These are phyloP conservation scores for Phortica okadai DNA, from an alignment of 2,888 invertebrate species.

Conservation along the genomic window DNA sequence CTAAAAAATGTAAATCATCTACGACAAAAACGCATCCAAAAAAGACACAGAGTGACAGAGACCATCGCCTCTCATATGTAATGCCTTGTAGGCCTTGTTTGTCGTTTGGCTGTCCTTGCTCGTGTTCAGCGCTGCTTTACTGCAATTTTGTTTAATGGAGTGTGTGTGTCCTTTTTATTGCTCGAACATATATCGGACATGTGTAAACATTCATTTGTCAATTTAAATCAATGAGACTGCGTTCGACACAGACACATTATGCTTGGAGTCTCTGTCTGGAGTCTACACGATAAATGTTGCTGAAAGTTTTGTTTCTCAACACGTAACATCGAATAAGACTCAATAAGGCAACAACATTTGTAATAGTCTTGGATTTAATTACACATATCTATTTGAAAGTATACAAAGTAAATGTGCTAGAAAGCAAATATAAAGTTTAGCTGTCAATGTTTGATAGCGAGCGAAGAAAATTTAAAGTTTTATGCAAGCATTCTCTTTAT, in stretches of 20 bases:
- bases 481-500: too few species aligned
- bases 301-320: too few species aligned
- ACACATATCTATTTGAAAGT: too few species aligned
- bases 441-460: too few species aligned
- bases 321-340: too few species aligned
- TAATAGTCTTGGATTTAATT: too few species aligned
- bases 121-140: neutral
- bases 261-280: too few species aligned
- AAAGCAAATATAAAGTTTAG: too few species aligned
- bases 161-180: constrained; percentile 21
- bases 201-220: neutral
- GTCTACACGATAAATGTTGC: too few species aligned
- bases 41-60: constrained; percentile 36
- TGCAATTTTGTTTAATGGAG: constrained; percentile 31
- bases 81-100: constrained; percentile 11
- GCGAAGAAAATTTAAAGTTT: too few species aligned
- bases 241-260: neutral
- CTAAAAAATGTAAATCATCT: constrained; percentile 69
- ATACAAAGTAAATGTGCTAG: too few species aligned
- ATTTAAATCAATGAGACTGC: neutral
- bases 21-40: constrained; percentile 39
- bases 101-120: neutral
- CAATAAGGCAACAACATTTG: too few species aligned
- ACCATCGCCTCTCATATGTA: constrained; percentile 55
- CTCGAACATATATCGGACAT: neutral